Base-by-base conservation (phyloP, 2,888 invertebrate species). In the Labia minor region DNA sequence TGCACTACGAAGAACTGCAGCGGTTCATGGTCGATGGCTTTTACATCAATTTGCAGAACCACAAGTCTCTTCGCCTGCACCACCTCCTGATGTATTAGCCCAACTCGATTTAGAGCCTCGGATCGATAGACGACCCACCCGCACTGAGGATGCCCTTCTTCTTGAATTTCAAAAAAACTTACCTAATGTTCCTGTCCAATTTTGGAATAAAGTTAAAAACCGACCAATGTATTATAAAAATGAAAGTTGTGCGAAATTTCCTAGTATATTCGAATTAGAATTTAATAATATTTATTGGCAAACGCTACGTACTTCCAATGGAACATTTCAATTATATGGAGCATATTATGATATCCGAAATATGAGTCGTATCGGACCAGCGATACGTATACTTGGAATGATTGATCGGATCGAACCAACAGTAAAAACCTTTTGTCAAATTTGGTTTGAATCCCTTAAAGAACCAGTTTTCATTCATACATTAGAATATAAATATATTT, bases 211-310 rank as follows among this genome's bases (percentile, higher is more conserved):
- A 71, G 87, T 89, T 76, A 89, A 88, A 75, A 88, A 89, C 75
- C 89, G 89, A 77, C 84, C 86, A 71, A 74, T 76, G 69, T 77
- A 73, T 70, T 77, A 82, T 80, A 83, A 83, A 74, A 88, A 87
- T 77, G 85, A 84, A 72, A 86, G 86, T 68, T 92, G 92, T 79
- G 90, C 91, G 68, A 86, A 88, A 71, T 92, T 91, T 77, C 95
- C 95, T 0, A 90, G 87, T 68, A 87, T 94, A 72, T 93, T 90
- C 78, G 95, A 95, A 74, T 80, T 95, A 70, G 91, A 95, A 77
- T 95, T 92, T 80, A 93, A 93, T 79, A 95, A 95, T 76, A 85
- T 92, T 66, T 94, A 94, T 78, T 95, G 95, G 95, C 95, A 95
- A 79, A 90, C 89, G 64, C 76, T 93, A 75, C 84, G 85, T 72